Evolutionary conservation across 2,797 vertebrate species (phyloP).

Genomic region (Pipistrellus pygmaeus): DNA sequence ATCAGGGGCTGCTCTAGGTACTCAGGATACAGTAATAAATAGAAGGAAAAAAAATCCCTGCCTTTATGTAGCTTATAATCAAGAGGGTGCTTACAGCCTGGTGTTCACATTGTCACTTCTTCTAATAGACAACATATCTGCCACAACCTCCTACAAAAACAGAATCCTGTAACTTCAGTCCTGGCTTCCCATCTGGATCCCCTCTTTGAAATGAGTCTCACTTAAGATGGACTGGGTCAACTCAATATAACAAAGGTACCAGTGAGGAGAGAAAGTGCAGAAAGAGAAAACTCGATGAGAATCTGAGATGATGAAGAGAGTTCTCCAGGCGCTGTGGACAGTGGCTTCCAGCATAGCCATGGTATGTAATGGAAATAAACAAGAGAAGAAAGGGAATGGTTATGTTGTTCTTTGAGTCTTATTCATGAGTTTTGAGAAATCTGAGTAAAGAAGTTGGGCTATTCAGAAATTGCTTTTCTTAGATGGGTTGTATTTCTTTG

Average conservation of each 20-base stretch:
- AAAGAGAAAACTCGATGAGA: not conserved
- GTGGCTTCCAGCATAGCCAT: not conserved
- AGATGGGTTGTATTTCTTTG: not conserved
- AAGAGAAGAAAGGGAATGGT: not conserved
- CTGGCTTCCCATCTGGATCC: not conserved
- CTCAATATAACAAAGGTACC: not conserved
- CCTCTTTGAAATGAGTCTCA: not conserved
- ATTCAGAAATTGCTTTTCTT: not conserved
- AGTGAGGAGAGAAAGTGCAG: not conserved
- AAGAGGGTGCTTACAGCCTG: not conserved
- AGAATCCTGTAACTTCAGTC: not conserved
- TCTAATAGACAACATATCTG: not conserved
- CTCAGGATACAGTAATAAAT: no score
- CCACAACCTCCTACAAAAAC: not conserved
- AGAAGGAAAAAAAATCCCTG: no score
- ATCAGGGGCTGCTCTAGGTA: no score
- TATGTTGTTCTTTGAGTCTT: not conserved
- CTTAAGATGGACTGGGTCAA: not conserved
- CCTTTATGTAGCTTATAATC: no score
- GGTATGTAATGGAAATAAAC: not conserved
- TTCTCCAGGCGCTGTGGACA: not conserved
- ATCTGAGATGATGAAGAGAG: not conserved
- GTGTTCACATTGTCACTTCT: not conserved
- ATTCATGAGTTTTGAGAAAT: not conserved
- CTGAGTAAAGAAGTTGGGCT: not conserved